phyloP scores from a whole-genome alignment of 2,797 vertebrate species.

The Psittacula echo region DNA sequence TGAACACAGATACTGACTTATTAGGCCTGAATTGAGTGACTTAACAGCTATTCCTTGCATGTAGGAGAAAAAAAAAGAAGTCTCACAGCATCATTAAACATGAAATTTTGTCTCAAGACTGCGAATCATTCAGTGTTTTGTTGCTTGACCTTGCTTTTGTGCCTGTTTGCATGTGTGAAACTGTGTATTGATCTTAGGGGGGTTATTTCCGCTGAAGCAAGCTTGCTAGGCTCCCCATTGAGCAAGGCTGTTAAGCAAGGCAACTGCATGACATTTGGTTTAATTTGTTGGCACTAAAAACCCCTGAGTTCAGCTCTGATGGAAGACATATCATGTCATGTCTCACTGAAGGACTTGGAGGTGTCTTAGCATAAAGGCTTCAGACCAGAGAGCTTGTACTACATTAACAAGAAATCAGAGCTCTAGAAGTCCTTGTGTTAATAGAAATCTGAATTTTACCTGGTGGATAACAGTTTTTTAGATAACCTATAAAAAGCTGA shows the following conservation, averaged over 20 bases:
- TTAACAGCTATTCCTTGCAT: background rate
- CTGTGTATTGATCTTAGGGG: background rate
- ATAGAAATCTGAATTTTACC: background rate
- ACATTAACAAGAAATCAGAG: background rate
- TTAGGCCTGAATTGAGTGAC: background rate
- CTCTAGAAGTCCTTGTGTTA: background rate
- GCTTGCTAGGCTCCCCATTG: background rate
- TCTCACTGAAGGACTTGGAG: background rate
- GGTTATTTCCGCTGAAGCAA: slow-evolving; percentile 38
- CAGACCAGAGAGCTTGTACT: background rate
- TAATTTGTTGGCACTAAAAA: slow-evolving; percentile 58
- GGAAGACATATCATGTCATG: background rate
- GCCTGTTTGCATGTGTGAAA: background rate
- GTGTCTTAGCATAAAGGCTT: background rate
- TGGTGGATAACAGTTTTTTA: background rate
- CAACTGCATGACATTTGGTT: slow-evolving; percentile 50
- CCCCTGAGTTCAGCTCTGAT: slow-evolving; percentile 28
- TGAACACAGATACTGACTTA: background rate
- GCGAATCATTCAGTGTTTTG: background rate
- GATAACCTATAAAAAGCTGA: background rate
- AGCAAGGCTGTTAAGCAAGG: slow-evolving; percentile 40
- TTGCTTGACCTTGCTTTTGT: slow-evolving; percentile 28
- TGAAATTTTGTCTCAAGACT: background rate
- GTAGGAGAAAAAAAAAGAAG: background rate
- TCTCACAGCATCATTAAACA: background rate